Evolutionary conservation across 1,140 invertebrate genomes (phyloP).

Genomic region (Cyclina sinensis): DNA sequence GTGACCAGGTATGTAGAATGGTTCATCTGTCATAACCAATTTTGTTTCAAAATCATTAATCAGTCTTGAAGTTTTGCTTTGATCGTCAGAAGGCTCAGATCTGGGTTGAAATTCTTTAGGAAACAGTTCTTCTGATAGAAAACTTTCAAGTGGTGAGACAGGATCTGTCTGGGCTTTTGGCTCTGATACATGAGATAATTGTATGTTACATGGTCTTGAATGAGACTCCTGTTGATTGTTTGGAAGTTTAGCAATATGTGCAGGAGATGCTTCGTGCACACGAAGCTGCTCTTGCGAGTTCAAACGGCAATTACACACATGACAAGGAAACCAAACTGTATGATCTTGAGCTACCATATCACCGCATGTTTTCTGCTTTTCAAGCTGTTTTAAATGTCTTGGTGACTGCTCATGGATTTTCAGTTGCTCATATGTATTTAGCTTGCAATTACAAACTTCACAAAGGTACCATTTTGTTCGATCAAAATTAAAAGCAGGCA

Average conservation of each 20-base stretch:
- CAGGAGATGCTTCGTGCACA: conserved; percentile 16
- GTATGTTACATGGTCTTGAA: background rate
- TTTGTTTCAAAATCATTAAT: background rate
- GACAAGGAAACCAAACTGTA: conserved; percentile 11
- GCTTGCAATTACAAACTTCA: conserved; percentile 73
- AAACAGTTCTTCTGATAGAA: conserved; percentile 57
- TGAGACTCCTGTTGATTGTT: background rate
- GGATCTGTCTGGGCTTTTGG: background rate
- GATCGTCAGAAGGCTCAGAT: background rate
- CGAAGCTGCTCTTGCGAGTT: conserved; percentile 15
- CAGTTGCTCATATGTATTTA: conserved; percentile 78
- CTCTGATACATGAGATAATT: background rate
- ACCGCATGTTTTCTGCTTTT: background rate
- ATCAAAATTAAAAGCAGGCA: background rate
- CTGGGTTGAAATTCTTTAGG: conserved; percentile 45
- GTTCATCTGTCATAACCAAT: background rate
- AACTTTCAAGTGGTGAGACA: conserved; percentile 22
- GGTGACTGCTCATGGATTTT: conserved; percentile 73
- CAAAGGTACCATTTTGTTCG: conserved; percentile 73
- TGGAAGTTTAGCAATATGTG: background rate
- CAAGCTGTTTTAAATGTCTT: conserved; percentile 66
- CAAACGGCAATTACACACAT: conserved; percentile 1
- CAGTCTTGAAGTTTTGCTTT: background rate
- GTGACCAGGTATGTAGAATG: background rate
- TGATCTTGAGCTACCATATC: background rate